Evolutionary conservation across 2,797 vertebrate genomes (phyloP), one percentile per base, ranked within the genome.

Genomic region (Vireo griseus): DNA sequence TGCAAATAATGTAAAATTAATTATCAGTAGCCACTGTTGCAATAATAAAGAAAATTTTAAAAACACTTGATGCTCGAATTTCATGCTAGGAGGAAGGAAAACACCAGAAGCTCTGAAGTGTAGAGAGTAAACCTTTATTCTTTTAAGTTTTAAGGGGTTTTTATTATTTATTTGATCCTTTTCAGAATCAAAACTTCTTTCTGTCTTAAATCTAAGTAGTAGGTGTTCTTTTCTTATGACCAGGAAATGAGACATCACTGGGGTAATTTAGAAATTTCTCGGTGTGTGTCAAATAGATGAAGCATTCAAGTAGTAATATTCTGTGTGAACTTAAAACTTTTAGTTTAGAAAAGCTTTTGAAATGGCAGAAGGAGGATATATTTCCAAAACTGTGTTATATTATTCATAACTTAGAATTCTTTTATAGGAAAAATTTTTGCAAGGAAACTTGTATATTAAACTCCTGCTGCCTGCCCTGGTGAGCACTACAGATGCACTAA

Each of bases 241-340:
- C 35, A 90, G 72, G 93, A 93, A 87, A 84, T 80, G 69, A 47
- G 63, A 92, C n/a, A 90, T 81, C 84, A 92, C 28, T 90, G 86
- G 52, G 95, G 68, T 88, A 90, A 86, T 90, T 92, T 40, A 78
- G 78, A 71, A 92, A 63, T 75, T 61, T 58, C 18, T 45, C 26
- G 11, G 8, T 31, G 11, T 62, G 12, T 52, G 13, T 73, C 48
- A 69, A 47, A 52, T n/a, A 62, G 31, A 20, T 66, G 8, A 54
- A 87, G 13, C 44, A 45, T 68, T 87, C 22, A 59, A 40, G 9
- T 51, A 51, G 5, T 33, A 77, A 39, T 72, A 26, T 76, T 61
- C 50, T 85, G 10, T 0, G 1, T 81, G 31, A 92, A 50, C 19
- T 40, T 74, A 35, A 86, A 86, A 37, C 6, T 44, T 79, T 12